These are phyloP conservation scores for Engystomops pustulosus DNA, from an alignment of 2,113 vertebrate species.

Conservation along the genomic window DNA sequence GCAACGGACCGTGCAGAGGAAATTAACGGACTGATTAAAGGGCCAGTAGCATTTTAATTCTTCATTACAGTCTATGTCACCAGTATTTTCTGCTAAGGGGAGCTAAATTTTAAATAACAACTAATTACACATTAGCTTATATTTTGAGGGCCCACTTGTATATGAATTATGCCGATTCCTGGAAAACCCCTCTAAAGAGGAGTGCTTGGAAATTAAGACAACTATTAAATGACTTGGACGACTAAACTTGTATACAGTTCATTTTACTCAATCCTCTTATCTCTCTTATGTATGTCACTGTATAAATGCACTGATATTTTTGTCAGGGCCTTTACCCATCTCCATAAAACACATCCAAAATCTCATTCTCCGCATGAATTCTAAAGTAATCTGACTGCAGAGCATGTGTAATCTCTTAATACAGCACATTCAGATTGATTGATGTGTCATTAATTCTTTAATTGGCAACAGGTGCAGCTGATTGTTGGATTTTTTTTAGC, in stretches of 20 bases:
- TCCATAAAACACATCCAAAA: neutral
- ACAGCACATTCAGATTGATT: conserved; percentile 74
- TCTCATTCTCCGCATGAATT: conserved; percentile 31
- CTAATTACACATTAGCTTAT: no score
- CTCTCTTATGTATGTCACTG: neutral
- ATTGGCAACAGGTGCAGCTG: conserved; percentile 87
- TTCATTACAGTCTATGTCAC: no score
- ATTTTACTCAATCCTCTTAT: neutral
- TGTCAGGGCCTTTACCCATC: neutral
- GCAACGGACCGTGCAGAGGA: no score
- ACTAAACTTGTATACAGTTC: neutral
- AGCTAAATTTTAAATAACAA: no score
- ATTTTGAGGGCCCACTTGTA: no score
- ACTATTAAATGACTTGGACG: neutral
- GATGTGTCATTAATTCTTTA: conserved; percentile 84
- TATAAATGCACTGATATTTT: neutral
- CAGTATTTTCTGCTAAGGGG: no score
- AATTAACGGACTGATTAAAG: no score
- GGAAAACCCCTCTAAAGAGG: no score
- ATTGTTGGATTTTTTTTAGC: conserved; percentile 74
- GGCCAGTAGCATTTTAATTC: no score
- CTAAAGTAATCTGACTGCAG: conserved; percentile 24
- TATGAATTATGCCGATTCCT: no score
- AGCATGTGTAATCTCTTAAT: conserved; percentile 42
- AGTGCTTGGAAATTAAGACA: neutral